Conservation (phyloP, 2,113 vertebrate genomes). For the Cottus gobio region DNA sequence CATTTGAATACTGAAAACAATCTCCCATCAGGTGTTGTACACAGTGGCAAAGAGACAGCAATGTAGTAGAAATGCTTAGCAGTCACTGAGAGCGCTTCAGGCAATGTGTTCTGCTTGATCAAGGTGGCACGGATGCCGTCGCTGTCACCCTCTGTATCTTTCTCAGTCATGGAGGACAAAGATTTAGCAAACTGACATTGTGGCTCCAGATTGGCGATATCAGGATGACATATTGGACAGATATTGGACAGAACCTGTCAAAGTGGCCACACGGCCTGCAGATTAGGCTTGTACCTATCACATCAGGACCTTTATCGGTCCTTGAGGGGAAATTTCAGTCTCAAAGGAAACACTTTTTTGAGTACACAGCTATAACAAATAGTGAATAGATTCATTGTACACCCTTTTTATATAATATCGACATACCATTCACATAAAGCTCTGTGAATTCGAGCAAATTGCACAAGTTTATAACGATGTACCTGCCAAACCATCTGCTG, state of each 20-base stretch:
- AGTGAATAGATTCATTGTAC: neutral
- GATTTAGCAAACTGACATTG: constrained; percentile 1
- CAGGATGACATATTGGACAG: constrained; percentile 1
- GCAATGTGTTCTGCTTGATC: constrained; percentile 15
- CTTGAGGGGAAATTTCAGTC: neutral
- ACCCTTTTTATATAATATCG: neutral
- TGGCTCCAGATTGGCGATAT: constrained; percentile 6
- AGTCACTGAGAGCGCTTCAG: constrained; percentile 14
- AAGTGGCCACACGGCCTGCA: neutral
- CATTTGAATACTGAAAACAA: constrained; percentile 20
- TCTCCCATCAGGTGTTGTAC: constrained; percentile 3
- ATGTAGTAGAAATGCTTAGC: constrained; percentile 18
- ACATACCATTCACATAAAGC: neutral
- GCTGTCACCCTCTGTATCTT: constrained; percentile 23
- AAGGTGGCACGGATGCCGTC: constrained; percentile 15
- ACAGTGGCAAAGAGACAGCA: constrained; percentile 5
- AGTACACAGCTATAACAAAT: neutral
- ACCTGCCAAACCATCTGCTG: neutral
- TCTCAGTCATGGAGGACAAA: constrained; percentile 2
- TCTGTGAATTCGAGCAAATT: neutral
- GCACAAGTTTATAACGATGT: neutral
- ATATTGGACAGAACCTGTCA: constrained; percentile 24
- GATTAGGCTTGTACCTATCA: neutral
- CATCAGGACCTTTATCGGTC: neutral
- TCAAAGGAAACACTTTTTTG: neutral